Evolutionary conservation across 1,140 invertebrate species (phyloP).

Genomic region (Hypothenemus hampei): DNA sequence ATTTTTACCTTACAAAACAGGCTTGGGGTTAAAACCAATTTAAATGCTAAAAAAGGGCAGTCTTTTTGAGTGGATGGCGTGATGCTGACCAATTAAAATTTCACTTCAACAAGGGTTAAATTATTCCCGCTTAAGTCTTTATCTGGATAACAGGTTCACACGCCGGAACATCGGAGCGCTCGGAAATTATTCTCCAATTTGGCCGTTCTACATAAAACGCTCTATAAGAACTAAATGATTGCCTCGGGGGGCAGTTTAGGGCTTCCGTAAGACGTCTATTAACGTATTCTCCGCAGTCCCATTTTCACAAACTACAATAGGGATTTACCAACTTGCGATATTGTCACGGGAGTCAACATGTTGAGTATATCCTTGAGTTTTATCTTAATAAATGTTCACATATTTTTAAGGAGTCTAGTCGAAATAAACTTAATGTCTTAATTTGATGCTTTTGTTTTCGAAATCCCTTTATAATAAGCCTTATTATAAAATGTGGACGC

Average conservation of each 20-base stretch:
- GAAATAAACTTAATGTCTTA: too few relatives aligned
- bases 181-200: slow-evolving; percentile 25
- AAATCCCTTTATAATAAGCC: too few relatives aligned
- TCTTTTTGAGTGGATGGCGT: slow-evolving; percentile 3
- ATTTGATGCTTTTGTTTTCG: too few relatives aligned
- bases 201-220: slow-evolving; percentile 25
- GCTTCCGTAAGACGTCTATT: slow-evolving; percentile 24
- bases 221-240: slow-evolving; percentile 25
- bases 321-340: background rate
- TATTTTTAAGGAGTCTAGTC: too few relatives aligned
- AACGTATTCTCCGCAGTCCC: slow-evolving; percentile 13
- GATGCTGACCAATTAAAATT: slow-evolving; percentile 9
- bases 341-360: background rate
- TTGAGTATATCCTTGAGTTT: slow-evolving; percentile 3
- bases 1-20: too few relatives aligned
- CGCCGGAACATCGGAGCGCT: slow-evolving; percentile 14
- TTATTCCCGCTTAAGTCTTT: slow-evolving; percentile 16
- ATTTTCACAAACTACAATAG: slow-evolving; percentile 5
- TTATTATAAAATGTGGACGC: too few relatives aligned
- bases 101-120: slow-evolving; percentile 14
- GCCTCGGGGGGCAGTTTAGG: slow-evolving; percentile 21
- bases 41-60: slow-evolving; percentile 3
- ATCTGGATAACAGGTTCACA: slow-evolving; percentile 22
- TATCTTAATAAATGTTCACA: too few relatives aligned
- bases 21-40: too few relatives aligned